Evolutionary conservation across 1,140 invertebrate genomes (phyloP), one percentile per base, ranked within the genome.

Genomic region (Adoxophyes honmai): DNA sequence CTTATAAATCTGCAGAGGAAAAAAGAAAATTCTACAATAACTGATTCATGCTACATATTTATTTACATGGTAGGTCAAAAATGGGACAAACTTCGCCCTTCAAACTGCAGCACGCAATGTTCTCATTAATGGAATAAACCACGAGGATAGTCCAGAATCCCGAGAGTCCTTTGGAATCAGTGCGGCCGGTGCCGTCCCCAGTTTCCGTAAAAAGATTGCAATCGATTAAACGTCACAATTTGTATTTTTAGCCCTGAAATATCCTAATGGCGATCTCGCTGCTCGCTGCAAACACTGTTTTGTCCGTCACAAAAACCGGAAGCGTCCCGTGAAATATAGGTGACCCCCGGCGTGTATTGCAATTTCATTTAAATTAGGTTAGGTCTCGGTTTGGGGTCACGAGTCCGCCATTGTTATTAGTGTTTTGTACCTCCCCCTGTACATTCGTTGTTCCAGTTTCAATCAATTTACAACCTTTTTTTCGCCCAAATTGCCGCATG

Each of bases 311-410:
- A 48, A 48, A 48, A 48, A 48, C 10, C 42, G 42, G 21, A 48
- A 48, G 21, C 42, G n/a, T n/a, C 18, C 11, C 42, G 42, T 48
- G 42, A 48, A 48, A 48, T 48, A 48, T 48, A 48, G 42, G 42
- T 48, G 42, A 48, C 42, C 42, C 42, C 21, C 42, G 11, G 36
- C 36, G 18, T 48, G 42, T 48, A 48, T 48, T 48, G 42, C 42
- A 48, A 48, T 48, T 48, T 28, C 21, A 48, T 48, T 48, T 48
- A 48, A 48, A 48, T 48, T 48, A 48, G 42, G 42, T 48, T 48
- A 48, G 42, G 42, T 48, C 42, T 33, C 42, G 42, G 10, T 48
- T 21, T 48, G 42, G 11, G 42, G 42, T 48, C 42, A 48, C 42
- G 18, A 21, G 42, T 48, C 11, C 42, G 18, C 16, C 16, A 48